These are phyloP conservation scores for Gisinianus flammeolus DNA, from an alignment of 2,888 invertebrate genomes.

Conservation along the genomic window DNA sequence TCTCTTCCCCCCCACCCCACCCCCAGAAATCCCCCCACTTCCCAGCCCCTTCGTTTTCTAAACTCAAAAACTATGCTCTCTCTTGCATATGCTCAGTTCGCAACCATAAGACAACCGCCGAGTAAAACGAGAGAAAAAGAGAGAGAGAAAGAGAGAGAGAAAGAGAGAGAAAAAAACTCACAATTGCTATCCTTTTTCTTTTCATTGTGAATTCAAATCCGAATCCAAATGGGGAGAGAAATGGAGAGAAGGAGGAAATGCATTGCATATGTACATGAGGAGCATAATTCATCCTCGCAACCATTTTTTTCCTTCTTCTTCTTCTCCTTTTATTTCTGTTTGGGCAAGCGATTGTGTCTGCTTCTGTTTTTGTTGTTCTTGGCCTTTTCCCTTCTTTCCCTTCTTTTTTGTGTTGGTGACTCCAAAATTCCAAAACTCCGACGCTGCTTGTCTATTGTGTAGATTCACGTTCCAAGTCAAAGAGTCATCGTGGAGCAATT, in stretches of 20 bases:
- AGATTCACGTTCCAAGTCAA: neutral
- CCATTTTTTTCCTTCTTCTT: neutral
- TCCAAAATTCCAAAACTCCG: too few relatives aligned
- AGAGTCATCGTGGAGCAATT: slow-evolving; percentile 27
- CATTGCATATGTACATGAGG: neutral
- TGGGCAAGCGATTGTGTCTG: neutral
- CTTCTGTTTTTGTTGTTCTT: too few relatives aligned
- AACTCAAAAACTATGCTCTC: neutral
- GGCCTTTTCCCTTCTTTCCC: too few relatives aligned
- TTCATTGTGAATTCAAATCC: neutral
- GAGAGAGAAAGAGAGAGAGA: too few relatives aligned
- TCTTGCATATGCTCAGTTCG: slow-evolving; percentile 14
- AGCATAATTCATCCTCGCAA: neutral
- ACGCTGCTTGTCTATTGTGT: neutral
- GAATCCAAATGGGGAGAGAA: neutral
- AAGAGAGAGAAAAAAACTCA: neutral
- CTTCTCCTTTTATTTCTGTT: neutral
- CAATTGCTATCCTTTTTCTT: neutral
- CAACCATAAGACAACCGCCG: neutral
- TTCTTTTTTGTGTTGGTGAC: too few relatives aligned
- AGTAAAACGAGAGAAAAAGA: too few relatives aligned
- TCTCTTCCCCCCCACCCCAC: neutral
- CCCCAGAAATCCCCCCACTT: neutral
- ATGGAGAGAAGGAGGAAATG: neutral
- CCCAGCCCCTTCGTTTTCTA: too few relatives aligned